Evolutionary conservation across 2,797 vertebrate genomes (phyloP).

Genomic region (Premnoplex brunnescens): DNA sequence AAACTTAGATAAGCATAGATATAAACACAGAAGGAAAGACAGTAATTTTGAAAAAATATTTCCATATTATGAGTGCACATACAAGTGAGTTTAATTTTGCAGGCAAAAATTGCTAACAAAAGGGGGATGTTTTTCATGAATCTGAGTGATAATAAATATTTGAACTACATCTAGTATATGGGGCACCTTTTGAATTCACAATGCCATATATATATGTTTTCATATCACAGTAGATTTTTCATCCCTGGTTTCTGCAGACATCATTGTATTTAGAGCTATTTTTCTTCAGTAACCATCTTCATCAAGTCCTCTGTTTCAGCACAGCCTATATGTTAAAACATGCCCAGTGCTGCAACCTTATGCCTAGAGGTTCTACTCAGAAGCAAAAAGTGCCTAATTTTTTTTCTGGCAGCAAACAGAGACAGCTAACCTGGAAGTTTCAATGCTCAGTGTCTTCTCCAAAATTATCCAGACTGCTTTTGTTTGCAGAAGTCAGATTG

Average conservation of each 20-base stretch:
- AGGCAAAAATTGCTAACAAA: background rate
- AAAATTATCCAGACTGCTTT: slow-evolving; percentile 43
- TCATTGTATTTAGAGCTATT: background rate
- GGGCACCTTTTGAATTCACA: background rate
- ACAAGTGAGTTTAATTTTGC: background rate
- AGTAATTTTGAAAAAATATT: background rate
- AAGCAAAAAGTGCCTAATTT: background rate
- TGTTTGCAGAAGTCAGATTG: slow-evolving; percentile 24
- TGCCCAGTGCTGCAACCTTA: slow-evolving; percentile 12
- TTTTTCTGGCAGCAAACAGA: background rate
- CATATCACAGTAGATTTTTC: background rate
- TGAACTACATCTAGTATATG: background rate
- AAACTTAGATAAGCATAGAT: background rate
- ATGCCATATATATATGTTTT: background rate
- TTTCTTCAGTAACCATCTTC: background rate
- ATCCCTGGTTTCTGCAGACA: background rate
- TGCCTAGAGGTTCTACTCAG: background rate
- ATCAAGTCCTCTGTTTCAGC: slow-evolving; percentile 10
- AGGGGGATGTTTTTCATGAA: background rate
- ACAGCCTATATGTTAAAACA: slow-evolving; percentile 10
- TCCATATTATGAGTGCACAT: background rate
- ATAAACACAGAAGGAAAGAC: background rate
- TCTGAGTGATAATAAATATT: background rate
- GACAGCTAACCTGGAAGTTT: background rate
- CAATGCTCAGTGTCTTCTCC: background rate